phyloP scores from a whole-genome alignment of 2,888 invertebrate species.

The Andricus curvator region DNA sequence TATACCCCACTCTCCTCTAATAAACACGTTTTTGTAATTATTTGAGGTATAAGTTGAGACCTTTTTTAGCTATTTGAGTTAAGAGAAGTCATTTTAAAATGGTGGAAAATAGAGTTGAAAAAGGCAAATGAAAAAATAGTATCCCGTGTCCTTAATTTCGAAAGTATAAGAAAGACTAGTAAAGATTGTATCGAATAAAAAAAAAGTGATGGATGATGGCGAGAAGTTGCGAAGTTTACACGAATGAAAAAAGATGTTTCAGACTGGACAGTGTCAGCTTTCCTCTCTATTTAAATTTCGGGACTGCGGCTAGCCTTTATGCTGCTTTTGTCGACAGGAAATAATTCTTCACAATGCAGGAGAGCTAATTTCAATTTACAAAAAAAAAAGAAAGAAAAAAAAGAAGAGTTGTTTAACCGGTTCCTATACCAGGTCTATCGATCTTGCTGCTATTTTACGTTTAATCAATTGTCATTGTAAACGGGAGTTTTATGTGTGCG shows the following conservation, averaged over 20 bases:
- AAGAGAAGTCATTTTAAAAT: neutral
- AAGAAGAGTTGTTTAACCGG: constrained; percentile 51
- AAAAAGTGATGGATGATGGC: constrained; percentile 40
- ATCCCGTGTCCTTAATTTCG: constrained; percentile 20
- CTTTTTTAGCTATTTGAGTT: neutral
- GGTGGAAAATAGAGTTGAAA: constrained; percentile 23
- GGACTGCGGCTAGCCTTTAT: constrained; percentile 40
- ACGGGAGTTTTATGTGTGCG: constrained; percentile 30
- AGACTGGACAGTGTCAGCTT: constrained; percentile 39
- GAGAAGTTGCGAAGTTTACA: constrained; percentile 41
- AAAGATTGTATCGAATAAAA: constrained; percentile 30
- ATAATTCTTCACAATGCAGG: constrained; percentile 41
- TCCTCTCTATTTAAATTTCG: constrained; percentile 45
- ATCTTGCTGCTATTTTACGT: constrained; percentile 51
- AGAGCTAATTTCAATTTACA: constrained; percentile 45
- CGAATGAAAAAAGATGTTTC: constrained; percentile 40
- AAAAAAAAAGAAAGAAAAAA: constrained; percentile 38
- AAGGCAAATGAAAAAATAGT: constrained; percentile 43
- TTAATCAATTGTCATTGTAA: constrained; percentile 55
- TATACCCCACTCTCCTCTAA: constrained; percentile 9
- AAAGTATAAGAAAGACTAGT: constrained; percentile 32
- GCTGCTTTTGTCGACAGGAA: constrained; percentile 39
- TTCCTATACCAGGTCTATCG: constrained; percentile 51
- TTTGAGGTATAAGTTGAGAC: neutral
- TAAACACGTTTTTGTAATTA: constrained; percentile 19